Percentiles rank a stretch among this genome's conserved stretches.
Evolutionary conservation across 1,140 invertebrate species (phyloP).

Genomic region (Bombus consobrinus): DNA sequence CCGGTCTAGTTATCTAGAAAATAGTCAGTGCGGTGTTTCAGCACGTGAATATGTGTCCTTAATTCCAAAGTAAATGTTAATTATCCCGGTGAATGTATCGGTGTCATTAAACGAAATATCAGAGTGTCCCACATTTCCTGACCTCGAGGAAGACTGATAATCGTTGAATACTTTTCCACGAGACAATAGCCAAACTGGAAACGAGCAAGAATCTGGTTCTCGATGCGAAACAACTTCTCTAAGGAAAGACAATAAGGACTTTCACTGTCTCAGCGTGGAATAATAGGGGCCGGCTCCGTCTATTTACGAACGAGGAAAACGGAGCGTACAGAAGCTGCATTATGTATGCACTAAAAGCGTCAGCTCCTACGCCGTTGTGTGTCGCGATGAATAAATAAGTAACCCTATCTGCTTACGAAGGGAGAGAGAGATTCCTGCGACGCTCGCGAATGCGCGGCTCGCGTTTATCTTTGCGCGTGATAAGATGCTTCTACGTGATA

Average conservation of each 20-base stretch:
- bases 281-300: conserved; percentile 23
- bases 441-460: neutral
- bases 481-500: conserved; percentile 1
- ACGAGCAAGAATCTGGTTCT: conserved; percentile 16
- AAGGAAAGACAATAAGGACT: conserved; percentile 19
- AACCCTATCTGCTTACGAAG: conserved; percentile 6
- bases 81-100: neutral
- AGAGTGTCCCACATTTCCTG: neutral
- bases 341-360: conserved; percentile 42
- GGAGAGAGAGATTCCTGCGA: conserved; percentile 1
- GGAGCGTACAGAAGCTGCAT: conserved; percentile 23
- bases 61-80: neutral
- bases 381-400: conserved; percentile 45
- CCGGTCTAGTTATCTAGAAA: too few species aligned
- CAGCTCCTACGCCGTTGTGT: neutral
- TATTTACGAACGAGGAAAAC: conserved; percentile 46
- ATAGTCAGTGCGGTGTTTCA: too few species aligned
- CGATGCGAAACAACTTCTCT: neutral
- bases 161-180: neutral
- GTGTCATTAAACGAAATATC: neutral
- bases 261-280: conserved; percentile 21
- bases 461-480: conserved; percentile 12
- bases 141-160: neutral
- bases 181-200: conserved; percentile 11
- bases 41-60: neutral